phyloP scores from a whole-genome alignment of 2,888 invertebrate species.

The Scaptomyza cyrtandrae region DNA sequence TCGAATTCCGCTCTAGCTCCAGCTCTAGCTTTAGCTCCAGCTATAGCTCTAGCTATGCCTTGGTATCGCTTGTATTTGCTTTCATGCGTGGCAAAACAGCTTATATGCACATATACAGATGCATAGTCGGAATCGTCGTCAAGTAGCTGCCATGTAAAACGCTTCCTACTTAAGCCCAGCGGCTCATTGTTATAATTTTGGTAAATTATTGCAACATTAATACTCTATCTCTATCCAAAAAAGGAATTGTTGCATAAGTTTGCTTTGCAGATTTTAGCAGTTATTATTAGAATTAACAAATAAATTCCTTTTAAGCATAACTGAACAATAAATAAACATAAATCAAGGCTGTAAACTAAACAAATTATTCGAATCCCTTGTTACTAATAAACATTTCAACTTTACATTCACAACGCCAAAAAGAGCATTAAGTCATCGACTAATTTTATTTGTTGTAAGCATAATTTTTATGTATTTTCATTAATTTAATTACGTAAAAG shows the following conservation, averaged over 20 bases:
- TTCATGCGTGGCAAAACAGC: conserved; percentile 63
- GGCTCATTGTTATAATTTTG: conserved; percentile 66
- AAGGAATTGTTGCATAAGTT: conserved; percentile 34
- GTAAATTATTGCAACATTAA: conserved; percentile 55
- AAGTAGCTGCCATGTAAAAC: conserved; percentile 70
- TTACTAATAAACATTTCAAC: no score
- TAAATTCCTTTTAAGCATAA: no score
- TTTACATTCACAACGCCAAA: background rate
- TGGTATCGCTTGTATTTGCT: conserved; percentile 50
- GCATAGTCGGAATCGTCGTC: conserved; percentile 48
- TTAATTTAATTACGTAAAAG: conserved; percentile 75
- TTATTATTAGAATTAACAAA: no score
- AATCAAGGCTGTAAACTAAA: no score
- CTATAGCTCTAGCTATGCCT: conserved; percentile 15
- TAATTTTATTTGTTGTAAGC: conserved; percentile 50
- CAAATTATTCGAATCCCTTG: no score
- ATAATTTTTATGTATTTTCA: conserved; percentile 57
- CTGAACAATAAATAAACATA: no score
- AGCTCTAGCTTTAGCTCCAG: conserved; percentile 8
- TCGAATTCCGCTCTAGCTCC: conserved; percentile 16
- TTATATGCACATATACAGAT: conserved; percentile 16
- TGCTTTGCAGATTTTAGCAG: background rate
- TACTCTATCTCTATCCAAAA: conserved; percentile 48
- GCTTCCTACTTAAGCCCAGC: conserved; percentile 69
- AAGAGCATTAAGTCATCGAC: conserved; percentile 40